Evolutionary conservation across 2,888 invertebrate genomes (phyloP), one percentile per base, ranked within the genome.

Genomic region (Thalpophila matura): DNA sequence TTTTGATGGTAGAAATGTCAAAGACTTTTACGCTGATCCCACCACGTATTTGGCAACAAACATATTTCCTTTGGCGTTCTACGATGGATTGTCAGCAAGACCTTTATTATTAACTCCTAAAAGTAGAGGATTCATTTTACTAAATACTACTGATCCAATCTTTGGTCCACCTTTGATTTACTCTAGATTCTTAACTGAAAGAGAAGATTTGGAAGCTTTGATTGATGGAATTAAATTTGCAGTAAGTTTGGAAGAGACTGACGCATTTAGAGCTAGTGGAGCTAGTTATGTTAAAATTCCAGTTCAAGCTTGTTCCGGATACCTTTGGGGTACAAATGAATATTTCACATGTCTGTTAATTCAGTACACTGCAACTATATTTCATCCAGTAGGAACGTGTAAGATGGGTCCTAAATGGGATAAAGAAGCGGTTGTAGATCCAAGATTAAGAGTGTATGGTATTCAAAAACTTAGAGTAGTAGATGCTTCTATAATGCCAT

Each of bases 81-180:
- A 96, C 69, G 94, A 96, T 75, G 96, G 96, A 0, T 85, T 97
- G 37, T 95, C 95, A 69, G 92, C 96, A 0, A 94, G 96, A 55
- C 96, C 97, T 0, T 95, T 97, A 47, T 82, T 97, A 5, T 84
- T 97, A 20, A 90, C 92, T 40, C 97, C 97, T 0, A 95, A 95
- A 82, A 97, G 97, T 73, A 91, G 96, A 85, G 97, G 97, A 0
- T 93, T 90, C 46, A 85, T 97, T 12, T 81, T 94, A 60, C 88
- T 98, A 1, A 97, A 97, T 77, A 91, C 95, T 0, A 96, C 96
- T 0, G 96, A 98, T 90, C 98, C 98, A 0, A 83, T 96, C 53
- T 96, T 96, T 83, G 97, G 97, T 0, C 95, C 95, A 47, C 98
- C 98, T 0, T 87, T 97, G 55, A 97, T 98, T 71, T 96, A 96